phyloP scores from a whole-genome alignment of 1,140 invertebrate species.

The Drosophila tsacasi region DNA sequence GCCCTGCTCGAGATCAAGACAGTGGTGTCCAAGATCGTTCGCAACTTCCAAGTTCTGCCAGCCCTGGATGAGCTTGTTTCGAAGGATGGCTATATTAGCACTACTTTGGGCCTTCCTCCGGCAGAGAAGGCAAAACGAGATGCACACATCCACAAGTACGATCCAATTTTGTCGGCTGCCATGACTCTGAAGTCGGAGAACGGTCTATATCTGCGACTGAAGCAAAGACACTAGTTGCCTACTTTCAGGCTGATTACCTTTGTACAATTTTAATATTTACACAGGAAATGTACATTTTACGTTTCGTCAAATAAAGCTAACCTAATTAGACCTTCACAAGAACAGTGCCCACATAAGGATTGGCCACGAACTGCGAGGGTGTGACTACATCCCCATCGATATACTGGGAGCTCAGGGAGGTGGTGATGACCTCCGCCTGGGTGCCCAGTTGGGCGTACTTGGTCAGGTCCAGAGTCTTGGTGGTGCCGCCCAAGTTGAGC shows the following conservation, averaged over 20 bases:
- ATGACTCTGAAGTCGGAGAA: slow-evolving; percentile 77
- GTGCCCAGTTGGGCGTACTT: slow-evolving; percentile 55
- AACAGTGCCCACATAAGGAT: slow-evolving; percentile 71
- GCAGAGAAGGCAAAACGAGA: slow-evolving; percentile 41
- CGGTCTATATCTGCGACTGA: slow-evolving; percentile 67
- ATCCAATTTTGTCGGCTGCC: slow-evolving; percentile 68
- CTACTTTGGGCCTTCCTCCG: slow-evolving; percentile 48
- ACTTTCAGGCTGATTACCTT: not conserved
- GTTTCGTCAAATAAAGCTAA: slow-evolving; percentile 6
- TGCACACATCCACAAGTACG: slow-evolving; percentile 65
- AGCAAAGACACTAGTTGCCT: slow-evolving; percentile 37
- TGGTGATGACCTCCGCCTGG: slow-evolving; percentile 76
- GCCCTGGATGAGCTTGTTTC: slow-evolving; percentile 70
- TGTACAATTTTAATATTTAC: not conserved
- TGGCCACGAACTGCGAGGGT: slow-evolving; percentile 58
- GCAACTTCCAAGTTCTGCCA: slow-evolving; percentile 76
- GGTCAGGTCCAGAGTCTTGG: slow-evolving; percentile 62
- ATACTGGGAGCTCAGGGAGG: slow-evolving; percentile 71
- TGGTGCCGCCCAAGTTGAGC: slow-evolving; percentile 60
- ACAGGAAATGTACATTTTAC: not conserved
- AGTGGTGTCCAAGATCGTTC: slow-evolving; percentile 85
- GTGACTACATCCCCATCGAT: slow-evolving; percentile 68
- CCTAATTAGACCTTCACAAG: slow-evolving; percentile 58
- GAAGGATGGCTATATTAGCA: slow-evolving; percentile 61
- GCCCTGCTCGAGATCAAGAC: slow-evolving; percentile 86